Base-by-base conservation (phyloP, 2,113 vertebrate genomes). In the Neogobius melanostomus region DNA sequence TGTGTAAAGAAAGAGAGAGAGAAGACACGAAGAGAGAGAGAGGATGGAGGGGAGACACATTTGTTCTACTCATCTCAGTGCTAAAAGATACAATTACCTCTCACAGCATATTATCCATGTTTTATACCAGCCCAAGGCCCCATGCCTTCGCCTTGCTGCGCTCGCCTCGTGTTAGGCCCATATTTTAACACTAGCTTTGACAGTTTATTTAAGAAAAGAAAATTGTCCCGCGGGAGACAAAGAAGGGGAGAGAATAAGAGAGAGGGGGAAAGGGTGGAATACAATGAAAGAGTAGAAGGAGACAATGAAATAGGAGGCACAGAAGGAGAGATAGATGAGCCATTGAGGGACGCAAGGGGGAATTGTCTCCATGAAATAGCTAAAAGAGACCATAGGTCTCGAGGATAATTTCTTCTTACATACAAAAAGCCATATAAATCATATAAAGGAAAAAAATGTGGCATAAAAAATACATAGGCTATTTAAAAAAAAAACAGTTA, bases 171-270 rank as follows among this genome's bases (percentile, higher is more conserved):
- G 93, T 84, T 93, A 92, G 93, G 94, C 95, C 94, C 94, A 99
- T 99, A 98, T 97, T 98, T 99, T 98, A 99, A 95, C 94, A 95
- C 95, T 94, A 95, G 95, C 95, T 83, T 95, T 99, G 98, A 99
- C 98, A 99, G 96, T 98, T 98, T 99, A 98, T 99, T 99, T 99
- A 98, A 98, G 96, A 97, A 98, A 98, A 97, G 97, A 98, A 99
- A 98, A 99, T 98, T 99, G 98, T 98, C 96, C 97, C 94, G 92
- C 92, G 93, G 95, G 95, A 95, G 93, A 95, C 92, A 76, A 82
- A 85, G 81, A 78, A 82, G 48, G 76, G 28, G 77, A 65, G 83
- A 57, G 73, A 50, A 66, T 54, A 77, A 82, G 78, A 83, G 82
- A 84, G 68, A 75, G 82, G 82, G 72, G 47, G 75, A 79, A 78